Evolutionary conservation across 53 echinoderm and acorn worm species (phyloP), one percentile per base, ranked within the genome.

Genomic region (Echinometra lucunter): DNA sequence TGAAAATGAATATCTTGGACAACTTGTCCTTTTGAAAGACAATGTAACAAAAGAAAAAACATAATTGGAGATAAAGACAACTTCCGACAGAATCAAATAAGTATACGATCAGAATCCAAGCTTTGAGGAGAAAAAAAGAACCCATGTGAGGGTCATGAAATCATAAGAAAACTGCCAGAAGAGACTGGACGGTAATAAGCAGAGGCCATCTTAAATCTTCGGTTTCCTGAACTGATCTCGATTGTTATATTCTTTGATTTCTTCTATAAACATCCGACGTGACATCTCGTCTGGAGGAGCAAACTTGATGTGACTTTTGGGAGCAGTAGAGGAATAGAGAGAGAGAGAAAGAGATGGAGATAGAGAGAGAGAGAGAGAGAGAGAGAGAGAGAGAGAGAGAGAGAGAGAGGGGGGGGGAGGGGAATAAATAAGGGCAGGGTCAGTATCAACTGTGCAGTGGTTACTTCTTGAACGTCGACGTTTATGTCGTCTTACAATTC

Each of bases 241-340:
- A 0, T 74, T 37, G 37, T 74, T 37, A 25, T 63, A 74, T 81
- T 42, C 40, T 81, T 81, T 81, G 21, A 81, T 81, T 12, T 30
- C 23, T 81, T 81, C 42, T 81, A 19, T 25, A 81, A 81, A 81
- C 44, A 81, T 81, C 81, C 81, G 81, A 40, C 44, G 2, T 81
- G 81, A 81, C 44, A 81, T 81, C 23, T 81, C 23, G 81, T 81
- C 81, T 81, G 81, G 44, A 81, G 81, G 8, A 81, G 81, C 81
- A 25, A 81, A 40, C 44, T 81, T 81, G 6, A 81, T 81, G 81
- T 9, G 38, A 81, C 81, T 42, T 44, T 42, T 40, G 81, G 81
- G 81, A 81, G 44, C 40, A 42, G 23, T 12, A 2, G 81, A 81
- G n/a, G n/a, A n/a, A n/a, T n/a, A n/a, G n/a, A n/a, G n/a, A n/a